These are phyloP conservation scores for Microtus pennsylvanicus DNA, from an alignment of 2,113 vertebrate species.

Conservation along the genomic window DNA sequence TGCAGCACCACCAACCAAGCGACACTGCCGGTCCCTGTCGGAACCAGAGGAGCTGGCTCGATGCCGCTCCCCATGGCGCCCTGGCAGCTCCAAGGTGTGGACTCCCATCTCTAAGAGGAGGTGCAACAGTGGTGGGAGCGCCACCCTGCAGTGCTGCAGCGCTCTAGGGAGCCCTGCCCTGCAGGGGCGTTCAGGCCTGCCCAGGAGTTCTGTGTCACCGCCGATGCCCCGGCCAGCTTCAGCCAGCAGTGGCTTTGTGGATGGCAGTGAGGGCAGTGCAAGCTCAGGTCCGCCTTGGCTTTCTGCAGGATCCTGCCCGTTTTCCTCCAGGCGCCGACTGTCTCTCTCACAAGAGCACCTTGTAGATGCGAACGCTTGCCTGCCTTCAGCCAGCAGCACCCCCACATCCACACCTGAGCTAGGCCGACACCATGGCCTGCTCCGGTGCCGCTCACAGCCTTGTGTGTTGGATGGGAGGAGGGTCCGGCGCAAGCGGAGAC, in stretches of 20 bases:
- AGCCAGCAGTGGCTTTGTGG: conserved; percentile 86
- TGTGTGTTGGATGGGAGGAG: conserved; percentile 88
- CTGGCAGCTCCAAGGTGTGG: conserved; percentile 89
- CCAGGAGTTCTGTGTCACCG: conserved; percentile 79
- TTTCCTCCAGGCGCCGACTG: conserved; percentile 85
- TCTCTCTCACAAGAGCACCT: conserved; percentile 90
- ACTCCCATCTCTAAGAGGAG: conserved; percentile 88
- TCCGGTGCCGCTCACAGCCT: conserved; percentile 88
- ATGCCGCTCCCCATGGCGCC: conserved; percentile 87
- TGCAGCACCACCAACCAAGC: conserved; percentile 87
- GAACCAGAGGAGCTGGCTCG: conserved; percentile 88
- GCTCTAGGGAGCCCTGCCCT: conserved; percentile 81
- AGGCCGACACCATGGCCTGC: conserved; percentile 84
- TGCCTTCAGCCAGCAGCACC: conserved; percentile 87
- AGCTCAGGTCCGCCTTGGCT: conserved; percentile 79
- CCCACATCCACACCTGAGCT: conserved; percentile 87
- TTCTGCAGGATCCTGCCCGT: conserved; percentile 78
- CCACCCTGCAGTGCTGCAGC: conserved; percentile 85
- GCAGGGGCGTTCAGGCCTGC: conserved; percentile 84
- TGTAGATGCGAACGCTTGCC: conserved; percentile 70
- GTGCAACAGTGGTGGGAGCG: conserved; percentile 87
- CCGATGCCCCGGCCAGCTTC: conserved; percentile 85
- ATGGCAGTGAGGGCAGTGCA: conserved; percentile 84
- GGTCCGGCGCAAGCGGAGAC: conserved; percentile 86
- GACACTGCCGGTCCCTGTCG: conserved; percentile 88